A percentile compares a stretch with the other conserved stretches of the same genome.
Conservation (phyloP, 2,888 invertebrate genomes). For the Lasioglossum figueresi region DNA sequence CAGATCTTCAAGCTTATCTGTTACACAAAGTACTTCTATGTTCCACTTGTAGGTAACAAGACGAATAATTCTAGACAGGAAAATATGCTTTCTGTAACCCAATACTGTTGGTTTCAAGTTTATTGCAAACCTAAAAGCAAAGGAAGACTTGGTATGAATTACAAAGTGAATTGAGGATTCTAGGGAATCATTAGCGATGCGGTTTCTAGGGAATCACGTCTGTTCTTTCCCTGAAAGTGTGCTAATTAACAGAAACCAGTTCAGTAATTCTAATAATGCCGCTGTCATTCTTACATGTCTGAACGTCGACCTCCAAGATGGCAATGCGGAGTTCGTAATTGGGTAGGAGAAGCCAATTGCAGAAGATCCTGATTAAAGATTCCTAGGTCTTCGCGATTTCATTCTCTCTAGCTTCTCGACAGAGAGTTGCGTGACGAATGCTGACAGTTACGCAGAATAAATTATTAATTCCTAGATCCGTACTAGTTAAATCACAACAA, state of each 20-base stretch:
- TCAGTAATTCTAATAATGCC: not conserved
- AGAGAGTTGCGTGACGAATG: not conserved
- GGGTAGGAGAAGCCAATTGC: not conserved
- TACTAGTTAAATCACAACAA: not conserved
- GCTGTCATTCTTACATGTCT: not conserved
- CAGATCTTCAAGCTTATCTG: not conserved
- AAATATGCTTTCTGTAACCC: not conserved
- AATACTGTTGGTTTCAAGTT: not conserved
- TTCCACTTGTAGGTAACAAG: not conserved
- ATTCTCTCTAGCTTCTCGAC: not conserved
- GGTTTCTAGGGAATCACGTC: not conserved
- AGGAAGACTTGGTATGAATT: too few relatives aligned
- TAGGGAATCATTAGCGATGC: not conserved
- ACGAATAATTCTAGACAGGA: not conserved
- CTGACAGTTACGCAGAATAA: not conserved
- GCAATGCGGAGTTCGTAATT: too few relatives aligned
- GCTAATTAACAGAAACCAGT: not conserved
- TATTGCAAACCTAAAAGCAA: not conserved
- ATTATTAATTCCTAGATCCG: not conserved
- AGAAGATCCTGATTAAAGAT: not conserved
- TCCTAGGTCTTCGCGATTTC: constrained; percentile 3
- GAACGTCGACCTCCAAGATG: not conserved
- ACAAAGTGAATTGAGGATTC: not conserved
- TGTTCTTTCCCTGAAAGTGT: not conserved
- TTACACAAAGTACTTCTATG: not conserved